A percentile compares a stretch with the other conserved stretches of the same genome.
Evolutionary conservation across 2,888 invertebrate genomes (phyloP).

Genomic region (Phania funesta): DNA sequence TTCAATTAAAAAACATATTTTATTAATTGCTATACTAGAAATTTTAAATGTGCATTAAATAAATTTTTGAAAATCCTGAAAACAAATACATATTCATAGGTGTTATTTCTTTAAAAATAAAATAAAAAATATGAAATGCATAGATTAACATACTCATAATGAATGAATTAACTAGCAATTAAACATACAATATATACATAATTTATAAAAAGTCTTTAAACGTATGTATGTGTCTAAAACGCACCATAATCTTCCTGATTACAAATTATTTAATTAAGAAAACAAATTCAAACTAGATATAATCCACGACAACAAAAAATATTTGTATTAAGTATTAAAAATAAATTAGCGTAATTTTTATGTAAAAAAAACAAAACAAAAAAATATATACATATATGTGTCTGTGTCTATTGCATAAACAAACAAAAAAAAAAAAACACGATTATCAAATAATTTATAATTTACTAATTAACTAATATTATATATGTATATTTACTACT

Average conservation of each 20-base stretch:
- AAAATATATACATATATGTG: conserved; percentile 72
- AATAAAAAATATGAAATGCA: conserved; percentile 48
- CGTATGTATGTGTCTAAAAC: conserved; percentile 67
- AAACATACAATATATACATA: conserved; percentile 36
- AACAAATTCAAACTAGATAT: conserved; percentile 59
- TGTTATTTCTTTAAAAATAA: conserved; percentile 76
- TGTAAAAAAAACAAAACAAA: conserved; percentile 72
- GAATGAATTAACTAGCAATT: conserved; percentile 44
- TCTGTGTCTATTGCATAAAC: conserved; percentile 78
- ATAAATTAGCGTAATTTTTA: conserved; percentile 78
- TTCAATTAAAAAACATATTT: conserved; percentile 16
- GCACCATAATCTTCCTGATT: conserved; percentile 66
- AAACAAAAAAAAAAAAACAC: conserved; percentile 58
- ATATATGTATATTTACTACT: conserved; percentile 71
- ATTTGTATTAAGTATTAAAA: conserved; percentile 64
- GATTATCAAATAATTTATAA: conserved; percentile 72
- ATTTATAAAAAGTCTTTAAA: conserved; percentile 42
- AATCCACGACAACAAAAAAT: conserved; percentile 45
- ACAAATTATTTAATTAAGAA: conserved; percentile 59
- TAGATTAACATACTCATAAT: conserved; percentile 42
- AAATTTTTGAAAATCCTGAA: conserved; percentile 54
- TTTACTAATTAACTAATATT: conserved; percentile 72
- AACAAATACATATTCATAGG: conserved; percentile 70
- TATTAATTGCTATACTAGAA: conserved; percentile 70
- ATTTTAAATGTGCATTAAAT: conserved; percentile 76